These are phyloP conservation scores for Lycorma delicatula DNA, from an alignment of 1,140 invertebrate genomes.

Conservation along the genomic window DNA sequence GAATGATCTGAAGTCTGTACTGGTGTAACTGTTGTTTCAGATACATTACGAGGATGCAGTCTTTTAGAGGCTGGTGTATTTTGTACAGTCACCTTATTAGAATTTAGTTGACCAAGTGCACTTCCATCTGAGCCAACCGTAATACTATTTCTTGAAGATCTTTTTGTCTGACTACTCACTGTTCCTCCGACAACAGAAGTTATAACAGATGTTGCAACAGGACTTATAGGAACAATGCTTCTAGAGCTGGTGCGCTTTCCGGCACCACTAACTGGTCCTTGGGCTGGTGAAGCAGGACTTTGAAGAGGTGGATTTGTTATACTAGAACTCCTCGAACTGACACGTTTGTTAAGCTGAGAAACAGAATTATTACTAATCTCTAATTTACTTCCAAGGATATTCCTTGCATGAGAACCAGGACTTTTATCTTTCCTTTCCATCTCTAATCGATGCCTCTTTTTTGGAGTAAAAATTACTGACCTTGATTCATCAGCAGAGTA, in stretches of 20 bases:
- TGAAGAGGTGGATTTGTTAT: not conserved
- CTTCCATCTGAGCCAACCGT: too few species aligned
- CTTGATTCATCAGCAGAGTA: constrained; percentile 31
- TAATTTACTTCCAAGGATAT: constrained; percentile 18
- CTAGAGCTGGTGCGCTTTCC: constrained; percentile 4
- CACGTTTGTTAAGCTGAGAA: constrained; percentile 21
- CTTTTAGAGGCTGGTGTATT: too few species aligned
- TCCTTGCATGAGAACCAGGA: constrained; percentile 8
- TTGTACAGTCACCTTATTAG: too few species aligned
- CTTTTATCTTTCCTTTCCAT: constrained; percentile 32
- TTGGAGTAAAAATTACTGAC: constrained; percentile 43
- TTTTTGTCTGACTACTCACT: too few species aligned
- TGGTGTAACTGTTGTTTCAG: too few species aligned
- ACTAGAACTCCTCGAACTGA: constrained; percentile 13
- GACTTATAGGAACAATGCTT: not conserved
- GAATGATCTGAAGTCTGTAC: too few species aligned
- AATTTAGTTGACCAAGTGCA: too few species aligned
- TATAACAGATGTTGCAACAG: not conserved
- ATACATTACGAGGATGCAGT: too few species aligned
- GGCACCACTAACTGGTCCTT: not conserved
- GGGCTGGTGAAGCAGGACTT: constrained; percentile 3
- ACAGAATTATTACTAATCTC: constrained; percentile 28
- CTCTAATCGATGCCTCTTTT: constrained; percentile 48
- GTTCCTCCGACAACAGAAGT: too few species aligned
- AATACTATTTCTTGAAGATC: too few species aligned